A percentile compares a stretch with the other conserved stretches of the same genome.
These are phyloP conservation scores for Oryzias melastigma DNA, from an alignment of 2,113 vertebrate genomes.

Conservation along the genomic window DNA sequence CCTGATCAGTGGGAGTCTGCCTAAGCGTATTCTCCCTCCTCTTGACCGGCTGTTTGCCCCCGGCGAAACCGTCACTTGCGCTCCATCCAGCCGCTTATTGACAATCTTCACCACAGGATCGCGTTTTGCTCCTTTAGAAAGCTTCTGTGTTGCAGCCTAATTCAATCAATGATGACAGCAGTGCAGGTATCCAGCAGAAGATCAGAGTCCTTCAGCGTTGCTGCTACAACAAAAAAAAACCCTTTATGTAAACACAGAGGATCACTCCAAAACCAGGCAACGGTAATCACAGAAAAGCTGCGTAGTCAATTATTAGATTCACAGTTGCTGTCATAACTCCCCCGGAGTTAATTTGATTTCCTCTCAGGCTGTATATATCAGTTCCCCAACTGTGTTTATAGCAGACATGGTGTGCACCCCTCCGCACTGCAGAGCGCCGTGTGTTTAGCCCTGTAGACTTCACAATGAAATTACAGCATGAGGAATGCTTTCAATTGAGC, in stretches of 20 bases:
- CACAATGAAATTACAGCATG: conserved; percentile 3
- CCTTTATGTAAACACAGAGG: conserved; percentile 11
- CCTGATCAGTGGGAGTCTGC: conserved; percentile 56
- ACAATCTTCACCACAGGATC: conserved; percentile 66
- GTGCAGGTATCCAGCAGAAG: neutral
- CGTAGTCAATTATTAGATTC: conserved; percentile 25
- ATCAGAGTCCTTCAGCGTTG: neutral
- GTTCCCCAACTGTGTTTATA: conserved; percentile 22
- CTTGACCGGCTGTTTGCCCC: conserved; percentile 61
- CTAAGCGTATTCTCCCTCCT: conserved; percentile 52
- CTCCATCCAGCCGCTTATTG: conserved; percentile 65
- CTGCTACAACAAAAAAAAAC: neutral
- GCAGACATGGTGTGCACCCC: conserved; percentile 7
- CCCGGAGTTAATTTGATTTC: conserved; percentile 41
- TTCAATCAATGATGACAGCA: conserved; percentile 56
- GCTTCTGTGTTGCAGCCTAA: conserved; percentile 58
- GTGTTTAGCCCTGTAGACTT: conserved; percentile 17
- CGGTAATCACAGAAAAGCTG: conserved; percentile 30
- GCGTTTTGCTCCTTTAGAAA: conserved; percentile 54
- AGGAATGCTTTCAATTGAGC: neutral
- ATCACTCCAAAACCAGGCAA: neutral
- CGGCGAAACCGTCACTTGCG: conserved; percentile 53
- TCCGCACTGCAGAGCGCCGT: conserved; percentile 6
- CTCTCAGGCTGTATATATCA: conserved; percentile 25
- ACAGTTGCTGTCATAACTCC: conserved; percentile 22